These are phyloP conservation scores for Caenorhabditis remanei DNA, from an alignment of 1,140 invertebrate species.

Conservation along the genomic window DNA sequence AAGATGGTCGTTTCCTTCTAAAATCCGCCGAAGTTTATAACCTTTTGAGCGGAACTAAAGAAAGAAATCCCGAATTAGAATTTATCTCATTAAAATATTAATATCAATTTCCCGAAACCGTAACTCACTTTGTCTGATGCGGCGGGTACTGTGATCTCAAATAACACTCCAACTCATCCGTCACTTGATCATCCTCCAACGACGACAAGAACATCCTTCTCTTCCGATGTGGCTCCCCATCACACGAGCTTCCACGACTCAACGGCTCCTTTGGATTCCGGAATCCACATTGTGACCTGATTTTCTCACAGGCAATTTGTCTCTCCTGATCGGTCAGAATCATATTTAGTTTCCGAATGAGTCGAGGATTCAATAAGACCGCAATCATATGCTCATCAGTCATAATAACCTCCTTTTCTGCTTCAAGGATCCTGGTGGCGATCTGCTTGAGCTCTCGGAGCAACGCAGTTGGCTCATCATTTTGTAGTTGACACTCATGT, in stretches of 20 bases:
- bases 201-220: conserved; percentile 65
- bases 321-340: conserved; percentile 62
- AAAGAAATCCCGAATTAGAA: too few species aligned
- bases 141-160: conserved; percentile 60
- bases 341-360: conserved; percentile 48
- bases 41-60: too few species aligned
- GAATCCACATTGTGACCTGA: conserved; percentile 45
- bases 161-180: conserved; percentile 66
- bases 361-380: conserved; percentile 63
- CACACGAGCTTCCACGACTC: conserved; percentile 54
- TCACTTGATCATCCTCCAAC: conserved; percentile 62
- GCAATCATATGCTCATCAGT: conserved; percentile 65
- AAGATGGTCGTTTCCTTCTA: too few species aligned
- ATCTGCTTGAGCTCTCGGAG: conserved; percentile 58
- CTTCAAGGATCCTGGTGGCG: conserved; percentile 52
- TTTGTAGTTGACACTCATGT: conserved; percentile 59
- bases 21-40: too few species aligned
- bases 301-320: conserved; percentile 34
- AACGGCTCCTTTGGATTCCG: conserved; percentile 52
- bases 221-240: conserved; percentile 65
- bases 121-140: conserved; percentile 64
- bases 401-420: conserved; percentile 57
- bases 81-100: too few species aligned
- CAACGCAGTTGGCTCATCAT: conserved; percentile 57
- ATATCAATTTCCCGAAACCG: background rate